Evolutionary conservation across 2,113 vertebrate species (phyloP), one percentile per base, ranked within the genome.

Genomic region (Urocolius indicus): DNA sequence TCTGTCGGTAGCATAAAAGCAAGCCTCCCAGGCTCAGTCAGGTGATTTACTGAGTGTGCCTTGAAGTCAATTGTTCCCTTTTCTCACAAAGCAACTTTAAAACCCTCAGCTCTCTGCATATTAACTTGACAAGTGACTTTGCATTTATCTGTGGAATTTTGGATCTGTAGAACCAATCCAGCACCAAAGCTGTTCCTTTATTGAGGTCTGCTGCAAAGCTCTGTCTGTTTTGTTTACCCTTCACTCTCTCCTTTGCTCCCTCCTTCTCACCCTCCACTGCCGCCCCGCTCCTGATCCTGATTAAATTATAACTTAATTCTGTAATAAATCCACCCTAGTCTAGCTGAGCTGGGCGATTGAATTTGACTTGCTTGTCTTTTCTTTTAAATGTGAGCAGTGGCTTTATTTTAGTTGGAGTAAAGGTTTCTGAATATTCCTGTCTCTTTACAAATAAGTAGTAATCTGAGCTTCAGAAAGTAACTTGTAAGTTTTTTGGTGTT

Each of bases 271-370:
- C 23, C 34, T 2, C 17, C 7, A 16, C 30, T 13, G 13, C 24
- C 9, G 4, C 19, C 26, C 13, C 38, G 2, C 13, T 6, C 9
- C 15, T 21, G 12, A 30, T 3, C 27, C 8, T 2, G 6, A 63
- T 74, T 59, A 62, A 84, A 68, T 41, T 26, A 1, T 51, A 58
- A 55, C 38, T 89, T 62, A 58, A 21, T 62, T 69, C 45, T 80
- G 30, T 80, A 54, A 46, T 36, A 77, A 90, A 61, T 13, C 11
- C 2, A 2, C 18, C 24, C 54, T 85, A 29, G 18, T 45, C 34
- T 71, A 43, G 16, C 55, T 2, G 0, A 84, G 22, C 7, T 38
- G 19, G 49, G 26, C 32, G 30, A 1, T 34, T 67, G 13, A 34
- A 29, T 84, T 51, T 82, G 52, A 12, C 48, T 75, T 61, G 26